Evolutionary conservation across 2,113 vertebrate species (phyloP), one percentile per base, ranked within the genome.

Genomic region (Nycticebus coucang): DNA sequence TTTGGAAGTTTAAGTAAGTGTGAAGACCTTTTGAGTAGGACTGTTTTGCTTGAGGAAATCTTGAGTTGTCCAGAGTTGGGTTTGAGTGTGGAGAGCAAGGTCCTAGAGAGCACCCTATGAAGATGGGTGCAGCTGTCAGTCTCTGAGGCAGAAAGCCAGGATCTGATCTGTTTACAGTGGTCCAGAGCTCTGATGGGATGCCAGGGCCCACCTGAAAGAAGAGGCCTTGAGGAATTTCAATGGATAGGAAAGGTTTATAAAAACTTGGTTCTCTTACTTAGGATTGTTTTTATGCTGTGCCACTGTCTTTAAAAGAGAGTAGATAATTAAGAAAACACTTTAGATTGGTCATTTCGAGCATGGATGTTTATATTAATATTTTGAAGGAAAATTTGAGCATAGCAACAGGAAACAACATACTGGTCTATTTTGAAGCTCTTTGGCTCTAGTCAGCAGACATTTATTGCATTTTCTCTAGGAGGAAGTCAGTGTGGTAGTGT

Each of bases 351-450:
- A 92, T 93, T 92, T 64, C 91, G n/a, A 69, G 66, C 30, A 35
- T 78, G 45, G 89, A 72, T 87, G 68, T 18, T 66, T 94, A 50
- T 66, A 89, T 89, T 60, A 91, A 50, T 66, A 89, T 89, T 94
- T 84, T 83, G 87, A 95, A 95, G 72, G 84, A 72, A 91, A 68
- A 84, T 87, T 68, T 95, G 74, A 96, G 55, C 41, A 82, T 26
- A 87, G 37, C 28, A 88, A 24, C 24, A 69, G 45, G 64, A 94
- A 95, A 79, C 50, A 37, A 57, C 45, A 86, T 68, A 69, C 30
- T 92, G 53, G 26, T 55, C 50, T 93, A 45, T 90, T 72, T 90
- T 86, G 93, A 72, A 96, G 62, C 66, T 74, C 53, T 80, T 93
- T 86, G 45, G 22, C 41, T 87, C 21, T 80, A 94, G 55, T 57